Evolutionary conservation across 2,797 vertebrate genomes (phyloP), one percentile per base, ranked within the genome.

Genomic region (Sciurus carolinensis): DNA sequence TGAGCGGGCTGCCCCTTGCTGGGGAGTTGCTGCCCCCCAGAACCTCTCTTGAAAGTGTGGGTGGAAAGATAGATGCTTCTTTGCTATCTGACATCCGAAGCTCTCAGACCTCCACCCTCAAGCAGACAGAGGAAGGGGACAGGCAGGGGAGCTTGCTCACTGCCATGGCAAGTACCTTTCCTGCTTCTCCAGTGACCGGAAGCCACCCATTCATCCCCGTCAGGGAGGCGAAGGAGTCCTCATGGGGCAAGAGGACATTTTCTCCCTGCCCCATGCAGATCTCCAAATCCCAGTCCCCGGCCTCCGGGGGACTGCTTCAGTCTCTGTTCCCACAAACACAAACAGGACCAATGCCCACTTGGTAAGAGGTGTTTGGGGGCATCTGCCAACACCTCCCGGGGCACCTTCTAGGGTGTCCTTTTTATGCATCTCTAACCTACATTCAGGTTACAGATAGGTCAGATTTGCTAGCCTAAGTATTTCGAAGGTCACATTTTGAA

Each of bases 401-500:
- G 72, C 88, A 62, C 76, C 95, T 91, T 95, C 95, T 87, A 72
- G 91, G 90, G 94, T 94, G 95, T 96, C 95, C 89, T 97, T 15
- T 15, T 39, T 94, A 50, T 87, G 92, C 54, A 52, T 83, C 86
- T 97, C 82, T 7, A 96, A 79, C 95, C 96, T 91, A 22, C 2
- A 1, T 98, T 96, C 97, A 97, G 93, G 66, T 82, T 94, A 97
- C 96, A 94, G 98, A 97, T 93, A 97, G 95, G 92, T 95, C 98
- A 97, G 94, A 97, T 96, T 97, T 98, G 96, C 96, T 98, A 94
- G 96, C 64, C 97, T 94, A 73, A 98, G 97, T 95, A 92, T 90
- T 98, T 97, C 73, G 80, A 97, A 98, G 97, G 95, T 97, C 97
- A 95, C 95, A 42, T 97, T 94, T 97, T 98, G 97, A 98, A 98